A percentile compares a stretch with the other conserved stretches of the same genome.
These are phyloP conservation scores for Nemotelus pantherinus DNA, from an alignment of 2,888 invertebrate species.

Conservation along the genomic window DNA sequence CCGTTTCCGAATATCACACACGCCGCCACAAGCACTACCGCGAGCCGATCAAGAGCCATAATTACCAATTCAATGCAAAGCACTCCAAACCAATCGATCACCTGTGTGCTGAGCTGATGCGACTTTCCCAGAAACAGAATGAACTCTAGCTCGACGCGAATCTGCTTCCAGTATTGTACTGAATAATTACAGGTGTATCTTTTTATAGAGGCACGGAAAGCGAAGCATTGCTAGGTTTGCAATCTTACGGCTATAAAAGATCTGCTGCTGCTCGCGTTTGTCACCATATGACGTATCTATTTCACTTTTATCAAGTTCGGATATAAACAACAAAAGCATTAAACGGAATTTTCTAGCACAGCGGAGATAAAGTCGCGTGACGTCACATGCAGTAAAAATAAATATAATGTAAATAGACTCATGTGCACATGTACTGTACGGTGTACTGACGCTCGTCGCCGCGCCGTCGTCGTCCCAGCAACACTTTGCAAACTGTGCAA, in stretches of 20 bases:
- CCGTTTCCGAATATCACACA: not conserved
- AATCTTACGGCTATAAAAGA: slow-evolving; percentile 40
- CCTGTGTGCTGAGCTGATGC: not conserved
- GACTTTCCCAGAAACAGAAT: not conserved
- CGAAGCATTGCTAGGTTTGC: slow-evolving; percentile 23
- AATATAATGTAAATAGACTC: slow-evolving; percentile 35
- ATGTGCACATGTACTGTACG: slow-evolving; percentile 33
- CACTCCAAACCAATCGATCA: not conserved
- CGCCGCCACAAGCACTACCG: slow-evolving; percentile 13
- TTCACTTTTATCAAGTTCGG: slow-evolving; percentile 42
- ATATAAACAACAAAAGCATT: slow-evolving; percentile 41
- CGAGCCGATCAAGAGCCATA: slow-evolving; percentile 24
- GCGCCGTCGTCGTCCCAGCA: not conserved
- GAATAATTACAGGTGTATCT: slow-evolving; percentile 42
- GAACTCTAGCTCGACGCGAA: slow-evolving; percentile 24
- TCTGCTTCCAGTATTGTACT: slow-evolving; percentile 37
- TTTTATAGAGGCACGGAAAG: slow-evolving; percentile 40
- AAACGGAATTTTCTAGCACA: slow-evolving; percentile 41
- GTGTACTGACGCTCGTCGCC: slow-evolving; percentile 9
- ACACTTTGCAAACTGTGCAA: slow-evolving; percentile 34
- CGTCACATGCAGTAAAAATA: slow-evolving; percentile 45
- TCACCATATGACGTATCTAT: slow-evolving; percentile 42
- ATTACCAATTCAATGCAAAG: slow-evolving; percentile 5
- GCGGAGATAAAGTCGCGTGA: slow-evolving; percentile 28
- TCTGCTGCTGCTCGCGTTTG: slow-evolving; percentile 36